Base-by-base conservation (phyloP, 2,113 vertebrate genomes). In the Suricata suricatta region DNA sequence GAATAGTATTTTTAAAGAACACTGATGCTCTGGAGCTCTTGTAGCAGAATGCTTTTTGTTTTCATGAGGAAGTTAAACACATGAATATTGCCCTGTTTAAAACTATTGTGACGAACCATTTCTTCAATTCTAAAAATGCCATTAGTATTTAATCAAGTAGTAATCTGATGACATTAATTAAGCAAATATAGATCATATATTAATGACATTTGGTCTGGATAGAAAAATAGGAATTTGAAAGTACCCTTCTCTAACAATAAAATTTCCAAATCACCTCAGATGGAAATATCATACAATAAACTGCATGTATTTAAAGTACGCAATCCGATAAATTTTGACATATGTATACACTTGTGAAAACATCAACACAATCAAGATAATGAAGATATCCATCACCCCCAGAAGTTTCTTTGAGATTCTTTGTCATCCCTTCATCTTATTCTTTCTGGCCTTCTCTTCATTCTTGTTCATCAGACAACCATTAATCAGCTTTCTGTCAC, bases 161-260 rank as follows among this genome's bases (percentile, higher is more conserved):
- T 69, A 82, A 41, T 80, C 29, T 47, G 38, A 50, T 63, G 66
- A 7, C 38, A 69, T 66, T 11, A 92, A 83, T 38, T 69, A 79
- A 64, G 25, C 41, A 77, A 93, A 69, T 6, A 76, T 66, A 54
- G 13, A 54, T 16, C 52, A 17, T 31, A 64, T 66, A 15, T 95
- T 88, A 82, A 84, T 85, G 23, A 71, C 2, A 92, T 91, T 88
- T 81, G 13, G 25, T 29, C 47, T 96, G 25, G 27, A 33, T 84
- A 84, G 16, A 89, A 90, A 90, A 88, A 84, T 41, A 76, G 10
- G 14, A 85, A 88, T 88, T 84, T 80, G 83, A 72, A 84, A 96
- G 21, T 80, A 77, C 87, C 79, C 9, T 35, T 81, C 19, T 72
- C 29, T 80, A 83, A 79, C 11, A n/a, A 7, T 77, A 69, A 95